Evolutionary conservation across 1,140 invertebrate genomes (phyloP), one percentile per base, ranked within the genome.

Genomic region (Anastrepha ludens): DNA sequence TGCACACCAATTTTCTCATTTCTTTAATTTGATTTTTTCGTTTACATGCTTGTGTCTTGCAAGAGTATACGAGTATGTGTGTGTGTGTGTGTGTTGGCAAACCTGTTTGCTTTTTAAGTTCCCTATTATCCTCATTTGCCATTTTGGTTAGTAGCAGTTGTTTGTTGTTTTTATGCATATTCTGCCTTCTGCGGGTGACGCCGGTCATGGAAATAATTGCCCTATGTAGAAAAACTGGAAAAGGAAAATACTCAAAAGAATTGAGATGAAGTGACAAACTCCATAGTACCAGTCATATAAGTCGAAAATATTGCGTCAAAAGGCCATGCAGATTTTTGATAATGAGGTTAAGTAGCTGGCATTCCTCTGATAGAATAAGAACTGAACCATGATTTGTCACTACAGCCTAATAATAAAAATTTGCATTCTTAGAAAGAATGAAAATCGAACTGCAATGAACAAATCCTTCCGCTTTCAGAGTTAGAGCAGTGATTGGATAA

Each of bases 191-290:
- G 44, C 44, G 74, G 47, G 50, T 55, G 74, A 74, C 67, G 44
- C 39, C 67, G 44, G 67, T 74, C 67, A 74, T 74, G 44, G 47
- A 74, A 47, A 74, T 74, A 74, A 74, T 44, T 74, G 67, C 47
- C 13, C 4, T 47, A 39, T 7, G 44, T 15, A 2, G 41, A 6
- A 41, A 44, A 47, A 3, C 3, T 44, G 9, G 60, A n/a, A 6
- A 9, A 41, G 4, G 39, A 29, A 11, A 29, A 0, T 13, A 20
- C 5, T 1, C 2, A 13, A 7, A 41, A 39, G 29, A 67, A 41
- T 29, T 20, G 7, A 0, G 39, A 41, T 3, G 17, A 64, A 64
- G 60, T 5, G 1, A 64, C 17, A 1, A 8, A 20, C 60, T 64
- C 20, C 60, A 20, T 13, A 29, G 62, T 20, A 20, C 2, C 62